phyloP scores from a whole-genome alignment of 2,888 invertebrate genomes.

The Lasioglossum malachurum region DNA sequence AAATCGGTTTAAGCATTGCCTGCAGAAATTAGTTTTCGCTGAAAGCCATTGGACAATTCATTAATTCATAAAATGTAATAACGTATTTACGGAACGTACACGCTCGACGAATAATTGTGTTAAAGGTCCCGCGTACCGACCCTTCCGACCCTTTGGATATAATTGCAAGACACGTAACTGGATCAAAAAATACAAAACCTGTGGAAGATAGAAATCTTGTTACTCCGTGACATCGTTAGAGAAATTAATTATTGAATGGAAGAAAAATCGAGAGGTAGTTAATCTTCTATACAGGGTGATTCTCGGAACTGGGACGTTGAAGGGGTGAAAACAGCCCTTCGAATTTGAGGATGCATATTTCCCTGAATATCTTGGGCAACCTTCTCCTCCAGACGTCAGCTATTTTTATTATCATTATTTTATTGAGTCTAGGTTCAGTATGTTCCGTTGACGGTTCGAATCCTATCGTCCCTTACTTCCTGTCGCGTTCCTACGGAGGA shows the following conservation, averaged over 20 bases:
- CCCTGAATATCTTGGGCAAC: too few relatives aligned
- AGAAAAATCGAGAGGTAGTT: neutral
- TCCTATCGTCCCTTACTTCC: conserved; percentile 47
- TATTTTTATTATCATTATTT: too few relatives aligned
- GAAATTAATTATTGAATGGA: neutral
- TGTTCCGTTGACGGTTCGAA: neutral
- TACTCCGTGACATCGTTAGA: neutral
- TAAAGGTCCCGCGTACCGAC: neutral
- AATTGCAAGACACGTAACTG: neutral
- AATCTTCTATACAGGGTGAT: neutral
- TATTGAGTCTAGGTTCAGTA: neutral
- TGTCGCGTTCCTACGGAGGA: conserved; percentile 63
- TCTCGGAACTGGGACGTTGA: too few relatives aligned
- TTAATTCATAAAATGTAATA: neutral
- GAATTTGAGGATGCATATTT: too few relatives aligned
- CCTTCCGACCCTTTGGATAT: neutral
- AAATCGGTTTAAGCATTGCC: neutral
- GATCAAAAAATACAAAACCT: neutral
- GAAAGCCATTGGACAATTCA: neutral
- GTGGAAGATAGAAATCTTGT: neutral
- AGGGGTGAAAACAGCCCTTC: too few relatives aligned
- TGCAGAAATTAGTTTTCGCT: neutral
- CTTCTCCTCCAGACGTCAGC: too few relatives aligned
- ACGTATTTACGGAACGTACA: neutral
- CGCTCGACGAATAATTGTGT: neutral